Conservation (phyloP, 2,113 vertebrate species). For the Tupaia chinensis region DNA sequence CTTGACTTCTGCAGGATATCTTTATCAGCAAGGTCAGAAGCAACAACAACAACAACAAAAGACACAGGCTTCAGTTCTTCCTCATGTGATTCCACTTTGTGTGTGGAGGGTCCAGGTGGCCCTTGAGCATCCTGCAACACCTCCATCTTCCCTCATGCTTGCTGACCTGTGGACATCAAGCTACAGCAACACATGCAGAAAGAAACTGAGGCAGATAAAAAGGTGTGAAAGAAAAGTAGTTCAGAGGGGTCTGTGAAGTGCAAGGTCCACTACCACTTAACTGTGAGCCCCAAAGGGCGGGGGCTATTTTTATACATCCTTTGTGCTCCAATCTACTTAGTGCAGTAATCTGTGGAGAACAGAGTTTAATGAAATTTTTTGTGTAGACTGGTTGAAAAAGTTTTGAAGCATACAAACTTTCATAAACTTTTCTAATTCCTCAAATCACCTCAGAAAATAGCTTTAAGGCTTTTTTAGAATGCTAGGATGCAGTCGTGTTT, state of each 20-base stretch:
- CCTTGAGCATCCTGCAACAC: background rate
- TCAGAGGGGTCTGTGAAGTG: no score
- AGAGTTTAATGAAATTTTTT: background rate
- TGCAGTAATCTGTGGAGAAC: background rate
- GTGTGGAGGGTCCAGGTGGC: background rate
- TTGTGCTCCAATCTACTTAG: background rate
- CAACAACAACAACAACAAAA: background rate
- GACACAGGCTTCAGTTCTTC: background rate
- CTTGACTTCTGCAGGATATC: background rate
- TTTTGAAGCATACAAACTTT: background rate
- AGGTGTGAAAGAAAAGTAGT: background rate
- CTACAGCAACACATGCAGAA: background rate
- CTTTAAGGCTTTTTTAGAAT: background rate
- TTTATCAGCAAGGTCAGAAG: background rate
- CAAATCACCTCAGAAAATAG: background rate
- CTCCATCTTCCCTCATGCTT: background rate
- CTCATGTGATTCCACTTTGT: background rate
- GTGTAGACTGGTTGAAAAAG: conserved; percentile 51
- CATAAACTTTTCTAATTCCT: conserved; percentile 41
- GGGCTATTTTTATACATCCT: background rate
- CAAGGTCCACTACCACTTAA: background rate
- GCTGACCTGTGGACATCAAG: background rate
- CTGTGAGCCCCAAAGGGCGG: background rate
- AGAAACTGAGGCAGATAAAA: background rate
- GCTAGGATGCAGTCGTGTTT: conserved; percentile 37